Evolutionary conservation across 2,113 vertebrate species (phyloP), one percentile per base, ranked within the genome.

Genomic region (Ia io): DNA sequence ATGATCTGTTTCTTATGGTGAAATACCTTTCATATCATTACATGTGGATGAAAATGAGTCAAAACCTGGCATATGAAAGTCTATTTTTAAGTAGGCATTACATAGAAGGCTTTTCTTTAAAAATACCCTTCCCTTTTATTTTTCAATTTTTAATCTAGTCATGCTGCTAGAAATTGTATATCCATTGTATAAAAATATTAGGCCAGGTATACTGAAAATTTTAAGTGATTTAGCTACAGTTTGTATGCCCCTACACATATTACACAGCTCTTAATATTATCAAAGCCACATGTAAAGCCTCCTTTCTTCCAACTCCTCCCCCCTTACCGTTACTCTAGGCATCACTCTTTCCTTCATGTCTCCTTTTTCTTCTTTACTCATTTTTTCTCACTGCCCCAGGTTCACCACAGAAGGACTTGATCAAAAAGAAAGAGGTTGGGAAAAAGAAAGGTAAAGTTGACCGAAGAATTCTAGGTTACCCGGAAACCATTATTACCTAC

Each of bases 401-500:
- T 73, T 89, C 78, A 79, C 28, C 12, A 69, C 30, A 37, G 16
- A 76, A 69, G 13, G 12, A 87, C 53, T 42, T 67, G 51, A 61
- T 90, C 80, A 69, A 17, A 94, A 84, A 79, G 73, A 84, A 76
- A 35, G 14, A 88, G 32, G 42, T 44, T n/a, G 23, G 70, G 85
- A 86, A 74, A 92, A 83, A 74, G 61, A 22, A 53, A 35, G n/a
- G 16, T 70, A 35, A 92, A 96, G 49, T 42, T 65, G 90, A 94
- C 51, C 51, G n/a, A 91, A 73, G 42, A 86, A 92, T 71, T 83
- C 56, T 42, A 86, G 12, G 30, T 92, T 92, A 42, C 76, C 70
- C 0, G 0, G 56, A 90, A 73, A 89, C 25, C 18, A 44, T 37
- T 80, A 79, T 90, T 83, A 63, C 37, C 37, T 71, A 59, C 73